phyloP scores from a whole-genome alignment of 30 jellyfish, hydroid and myxozoan genomes.

The Catostylus mosaicus region DNA sequence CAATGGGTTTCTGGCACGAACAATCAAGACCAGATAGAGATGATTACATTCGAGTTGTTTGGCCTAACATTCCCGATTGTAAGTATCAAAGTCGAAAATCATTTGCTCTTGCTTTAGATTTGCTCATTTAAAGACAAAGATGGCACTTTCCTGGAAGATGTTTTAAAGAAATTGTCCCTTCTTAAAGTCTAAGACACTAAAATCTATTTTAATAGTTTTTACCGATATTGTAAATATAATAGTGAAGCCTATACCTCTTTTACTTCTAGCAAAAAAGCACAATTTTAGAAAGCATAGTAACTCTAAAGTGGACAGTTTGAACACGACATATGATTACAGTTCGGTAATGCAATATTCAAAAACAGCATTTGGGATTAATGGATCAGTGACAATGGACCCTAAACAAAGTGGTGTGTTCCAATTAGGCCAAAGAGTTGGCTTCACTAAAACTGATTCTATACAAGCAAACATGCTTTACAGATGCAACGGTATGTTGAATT shows the following conservation, averaged over 20 bases:
- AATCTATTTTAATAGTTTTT: too few relatives aligned
- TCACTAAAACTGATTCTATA: slow-evolving; percentile 65
- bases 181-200: too few relatives aligned
- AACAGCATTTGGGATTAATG: slow-evolving; percentile 88
- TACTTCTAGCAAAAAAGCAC: slow-evolving; percentile 64
- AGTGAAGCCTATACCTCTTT: too few relatives aligned
- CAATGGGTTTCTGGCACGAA: slow-evolving; percentile 88
- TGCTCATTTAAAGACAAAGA: too few relatives aligned
- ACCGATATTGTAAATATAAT: too few relatives aligned
- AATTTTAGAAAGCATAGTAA: slow-evolving; percentile 76
- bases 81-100: too few relatives aligned
- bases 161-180: too few relatives aligned
- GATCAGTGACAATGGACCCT: slow-evolving; percentile 81
- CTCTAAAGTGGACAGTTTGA: slow-evolving; percentile 83
- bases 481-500: slow-evolving; percentile 92
- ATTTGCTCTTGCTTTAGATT: too few relatives aligned
- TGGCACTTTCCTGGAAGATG: too few relatives aligned
- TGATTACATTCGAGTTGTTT: slow-evolving; percentile 58
- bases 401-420: slow-evolving; percentile 65
- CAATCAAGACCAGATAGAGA: slow-evolving; percentile 80
- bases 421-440: slow-evolving; percentile 92
- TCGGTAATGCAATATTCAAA: slow-evolving; percentile 90
- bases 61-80: slow-evolving; percentile 72
- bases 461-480: slow-evolving; percentile 84
- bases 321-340: slow-evolving; percentile 80